A percentile compares a stretch with the other conserved stretches of the same genome.
Conservation (phyloP, 2,113 vertebrate genomes). For the Phodopus roborovskii region DNA sequence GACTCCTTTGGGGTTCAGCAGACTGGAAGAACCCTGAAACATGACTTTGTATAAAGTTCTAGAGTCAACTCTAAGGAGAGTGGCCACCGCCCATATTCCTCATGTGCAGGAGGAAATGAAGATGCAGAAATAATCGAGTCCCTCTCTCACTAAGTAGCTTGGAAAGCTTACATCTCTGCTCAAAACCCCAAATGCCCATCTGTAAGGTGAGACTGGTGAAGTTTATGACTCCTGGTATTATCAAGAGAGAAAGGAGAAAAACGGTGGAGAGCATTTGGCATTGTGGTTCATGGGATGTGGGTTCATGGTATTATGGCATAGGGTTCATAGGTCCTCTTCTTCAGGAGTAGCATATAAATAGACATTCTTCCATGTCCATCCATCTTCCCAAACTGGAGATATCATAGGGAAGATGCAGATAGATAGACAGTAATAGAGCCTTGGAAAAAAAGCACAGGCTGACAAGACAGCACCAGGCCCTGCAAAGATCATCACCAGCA, state of each 20-base stretch:
- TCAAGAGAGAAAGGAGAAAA: background rate
- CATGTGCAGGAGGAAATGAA: background rate
- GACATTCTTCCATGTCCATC: background rate
- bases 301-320: too few species aligned
- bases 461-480: background rate
- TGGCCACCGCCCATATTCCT: background rate
- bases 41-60: background rate
- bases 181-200: background rate
- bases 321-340: background rate
- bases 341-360: background rate
- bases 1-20: background rate
- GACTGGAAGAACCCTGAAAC: background rate
- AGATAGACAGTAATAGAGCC: background rate
- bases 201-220: background rate
- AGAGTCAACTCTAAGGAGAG: background rate
- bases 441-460: background rate
- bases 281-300: background rate
- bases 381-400: background rate
- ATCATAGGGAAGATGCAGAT: rapidly evolving
- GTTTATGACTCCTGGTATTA: background rate
- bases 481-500: background rate
- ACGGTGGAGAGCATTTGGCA: background rate
- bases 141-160: background rate
- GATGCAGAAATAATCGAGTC: background rate
- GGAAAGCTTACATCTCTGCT: background rate